Base-by-base conservation (phyloP, 2,888 invertebrate species). In the Timandra comae region DNA sequence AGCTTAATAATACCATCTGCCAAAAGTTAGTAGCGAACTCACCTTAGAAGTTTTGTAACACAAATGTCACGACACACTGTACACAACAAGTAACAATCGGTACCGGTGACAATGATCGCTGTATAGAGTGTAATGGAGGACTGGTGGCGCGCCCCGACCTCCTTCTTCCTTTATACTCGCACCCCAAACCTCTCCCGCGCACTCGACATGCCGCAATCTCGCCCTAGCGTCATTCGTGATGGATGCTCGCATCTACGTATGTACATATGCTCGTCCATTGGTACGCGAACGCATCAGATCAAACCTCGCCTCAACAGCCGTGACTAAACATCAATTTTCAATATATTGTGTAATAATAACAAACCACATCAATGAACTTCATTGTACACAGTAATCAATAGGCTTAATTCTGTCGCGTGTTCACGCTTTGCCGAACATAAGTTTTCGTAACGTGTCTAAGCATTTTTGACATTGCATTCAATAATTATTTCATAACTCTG, bases 101-200 rank as follows among this genome's bases (percentile, higher is more conserved):
- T 48, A 56, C 52, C 43, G 49, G 43, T 57, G 67, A 66, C 67
- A 68, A 65, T 67, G 59, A 63, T 63, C 52, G 59, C 59, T 57
- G 65, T 62, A 56, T 53, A 55, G 60, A 57, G 68, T 54, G 56
- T 51, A 55, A 52, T 51, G 56, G 43, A 42, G 62, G 64, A 84
- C 81, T 84, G 82, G 53, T 79, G 62, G 55, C 56, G 68, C 72
- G 74, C 71, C 77, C 72, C 62, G 64, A 46, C 60, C 49, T 56
- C 59, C 54, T 58, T 55, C 53, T 50, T 53, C 47, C 58, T 65
- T 76, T 81, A 78, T 82, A 82, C 73, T 65, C 54, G 59, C 69
- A 72, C 74, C 76, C 72, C 71, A 64, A 72, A 55, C 46, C 56
- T 52, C 59, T 53, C 56, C 61, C 51, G 46, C 56, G 45, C 42